Percentiles rank a stretch among this genome's conserved stretches.
Evolutionary conservation across 2,888 invertebrate species (phyloP).

Genomic region (Xestia c-nigrum): DNA sequence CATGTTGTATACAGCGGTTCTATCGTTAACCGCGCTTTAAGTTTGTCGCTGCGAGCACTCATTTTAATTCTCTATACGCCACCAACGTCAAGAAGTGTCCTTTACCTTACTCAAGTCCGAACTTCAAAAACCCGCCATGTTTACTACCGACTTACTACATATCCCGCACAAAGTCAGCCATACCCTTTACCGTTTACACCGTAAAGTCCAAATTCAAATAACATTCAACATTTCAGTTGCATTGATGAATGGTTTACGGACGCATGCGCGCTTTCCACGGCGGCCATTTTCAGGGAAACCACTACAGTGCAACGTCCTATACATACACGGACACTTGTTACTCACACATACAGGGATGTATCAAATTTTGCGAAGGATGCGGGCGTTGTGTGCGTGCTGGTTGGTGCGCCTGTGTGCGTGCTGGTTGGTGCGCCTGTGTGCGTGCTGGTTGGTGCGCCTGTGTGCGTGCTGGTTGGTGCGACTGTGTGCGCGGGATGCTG

Average conservation of each 20-base stretch:
- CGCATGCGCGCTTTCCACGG: slow-evolving; percentile 82
- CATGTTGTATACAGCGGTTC: slow-evolving; percentile 1
- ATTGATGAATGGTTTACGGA: slow-evolving; percentile 41
- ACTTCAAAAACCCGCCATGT: slow-evolving; percentile 85
- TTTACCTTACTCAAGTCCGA: slow-evolving; percentile 86
- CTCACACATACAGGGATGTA: slow-evolving; percentile 71
- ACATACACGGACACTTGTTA: slow-evolving; percentile 57
- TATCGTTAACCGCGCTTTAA: slow-evolving; percentile 50
- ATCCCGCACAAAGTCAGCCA: neutral
- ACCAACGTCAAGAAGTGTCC: slow-evolving; percentile 79
- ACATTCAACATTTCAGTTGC: neutral
- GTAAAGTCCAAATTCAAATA: slow-evolving; percentile 60
- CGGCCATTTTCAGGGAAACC: slow-evolving; percentile 87
- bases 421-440: slow-evolving; percentile 72
- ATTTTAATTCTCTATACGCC: slow-evolving; percentile 71
- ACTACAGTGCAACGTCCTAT: slow-evolving; percentile 71
- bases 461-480: slow-evolving; percentile 73
- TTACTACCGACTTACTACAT: slow-evolving; percentile 65
- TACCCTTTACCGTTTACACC: slow-evolving; percentile 5
- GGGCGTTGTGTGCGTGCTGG: slow-evolving; percentile 63
- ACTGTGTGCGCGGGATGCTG: slow-evolving; percentile 85
- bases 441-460: slow-evolving; percentile 69
- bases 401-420: slow-evolving; percentile 73
- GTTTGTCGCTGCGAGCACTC: slow-evolving; percentile 60
- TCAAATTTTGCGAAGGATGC: slow-evolving; percentile 77